Evolutionary conservation across 2,113 vertebrate genomes (phyloP), one percentile per base, ranked within the genome.

Genomic region (Centropristis striata): DNA sequence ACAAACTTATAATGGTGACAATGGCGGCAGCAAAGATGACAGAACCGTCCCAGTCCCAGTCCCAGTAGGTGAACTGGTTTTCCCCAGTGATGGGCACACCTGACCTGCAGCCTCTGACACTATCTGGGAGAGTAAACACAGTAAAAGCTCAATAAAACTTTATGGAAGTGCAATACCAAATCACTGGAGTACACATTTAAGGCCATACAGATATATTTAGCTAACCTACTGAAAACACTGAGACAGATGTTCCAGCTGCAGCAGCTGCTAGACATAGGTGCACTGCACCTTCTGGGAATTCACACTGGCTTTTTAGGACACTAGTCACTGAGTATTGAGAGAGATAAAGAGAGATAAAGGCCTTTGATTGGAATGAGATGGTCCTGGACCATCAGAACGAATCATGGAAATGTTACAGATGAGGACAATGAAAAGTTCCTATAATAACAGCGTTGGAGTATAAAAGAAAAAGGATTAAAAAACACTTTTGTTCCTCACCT

Each of bases 401-500:
- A 89, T 41, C 71, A 86, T 92, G 53, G 60, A 87, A 70, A 25
- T 46, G 14, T 61, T 5, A 54, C 2, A 66, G 18, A 47, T 55
- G 4, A 42, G 1, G 49, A 28, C 5, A 67, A 46, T 25, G 32
- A 20, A 72, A 32, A 46, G 4, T 9, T 44, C 51, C 5, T 13
- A n/a, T 27, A 18, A 37, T 6, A 25, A 60, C 12, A 32, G 2
- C 11, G 10, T 16, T 46, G 15, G 16, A 57, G 27, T 4, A 55
- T 5, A 67, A 2, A 63, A 7, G 6, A 20, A 15, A 42, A 47
- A 25, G 8, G 44, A 12, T 20, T 11, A 18, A 4, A 61, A 70
- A 71, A 2, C 1, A 41, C 14, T 32, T 11, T 2, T 50, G 39
- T 51, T 42, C 36, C 69, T 90, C 59, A 94, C 93, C 94, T 93